Evolutionary conservation across 2,797 vertebrate genomes (phyloP).

Genomic region (Melanogrammus aeglefinus): DNA sequence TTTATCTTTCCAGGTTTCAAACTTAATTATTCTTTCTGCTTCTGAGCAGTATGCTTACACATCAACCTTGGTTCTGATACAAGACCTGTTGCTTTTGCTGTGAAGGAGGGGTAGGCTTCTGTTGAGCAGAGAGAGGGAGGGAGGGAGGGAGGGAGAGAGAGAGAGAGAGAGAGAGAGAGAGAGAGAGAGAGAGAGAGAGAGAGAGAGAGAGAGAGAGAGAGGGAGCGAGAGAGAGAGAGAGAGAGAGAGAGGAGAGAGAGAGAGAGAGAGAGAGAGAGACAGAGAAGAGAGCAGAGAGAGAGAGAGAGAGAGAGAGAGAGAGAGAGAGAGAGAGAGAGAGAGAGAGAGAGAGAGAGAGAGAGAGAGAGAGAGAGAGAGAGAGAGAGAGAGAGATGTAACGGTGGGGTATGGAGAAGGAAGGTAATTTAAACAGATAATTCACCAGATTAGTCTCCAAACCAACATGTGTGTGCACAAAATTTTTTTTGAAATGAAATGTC

Average conservation of each 20-base stretch:
- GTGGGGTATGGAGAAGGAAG: background rate
- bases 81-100: slow-evolving; percentile 56
- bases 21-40: background rate
- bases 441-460: background rate
- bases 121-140: background rate
- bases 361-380: background rate
- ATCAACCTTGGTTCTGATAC: slow-evolving; percentile 33
- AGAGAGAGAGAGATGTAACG: background rate
- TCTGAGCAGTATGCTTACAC: background rate
- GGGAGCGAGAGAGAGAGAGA: background rate
- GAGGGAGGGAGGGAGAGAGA: background rate
- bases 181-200: background rate
- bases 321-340: background rate
- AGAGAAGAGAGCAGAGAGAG: background rate
- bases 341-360: background rate
- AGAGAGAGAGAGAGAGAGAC: background rate
- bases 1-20: background rate
- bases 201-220: background rate
- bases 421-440: slow-evolving; percentile 37
- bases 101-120: slow-evolving; percentile 15
- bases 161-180: background rate
- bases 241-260: background rate
- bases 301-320: background rate
- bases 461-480: background rate
- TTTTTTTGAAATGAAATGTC: background rate